These are phyloP conservation scores for Mormoops blainvillei DNA, from an alignment of 2,113 vertebrate species.

Conservation along the genomic window DNA sequence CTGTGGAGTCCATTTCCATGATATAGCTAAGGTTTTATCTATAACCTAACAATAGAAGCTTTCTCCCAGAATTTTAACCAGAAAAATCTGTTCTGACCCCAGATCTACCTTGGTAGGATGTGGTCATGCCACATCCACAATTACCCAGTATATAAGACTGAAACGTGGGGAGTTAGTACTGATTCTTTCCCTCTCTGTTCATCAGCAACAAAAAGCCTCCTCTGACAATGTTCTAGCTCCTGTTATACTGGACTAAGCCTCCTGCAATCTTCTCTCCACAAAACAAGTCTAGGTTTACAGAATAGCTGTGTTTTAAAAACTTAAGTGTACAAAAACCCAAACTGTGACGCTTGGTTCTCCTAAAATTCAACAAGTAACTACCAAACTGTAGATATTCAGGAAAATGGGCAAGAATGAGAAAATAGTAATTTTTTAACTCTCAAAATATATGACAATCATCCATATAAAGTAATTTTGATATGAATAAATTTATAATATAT, in stretches of 20 bases:
- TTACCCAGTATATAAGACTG: not conserved
- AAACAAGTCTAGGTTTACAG: not conserved
- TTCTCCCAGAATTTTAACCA: not conserved
- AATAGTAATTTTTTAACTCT: not conserved
- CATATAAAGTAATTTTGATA: not conserved
- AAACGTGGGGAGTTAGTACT: not conserved
- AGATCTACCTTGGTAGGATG: no score
- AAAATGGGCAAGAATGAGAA: not conserved
- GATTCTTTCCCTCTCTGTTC: not conserved
- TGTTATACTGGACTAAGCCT: not conserved
- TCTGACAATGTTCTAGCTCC: not conserved
- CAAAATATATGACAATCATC: not conserved
- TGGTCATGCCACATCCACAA: not conserved
- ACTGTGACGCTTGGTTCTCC: not conserved
- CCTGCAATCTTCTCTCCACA: not conserved
- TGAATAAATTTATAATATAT: not conserved
- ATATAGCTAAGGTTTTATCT: not conserved
- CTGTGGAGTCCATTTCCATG: not conserved
- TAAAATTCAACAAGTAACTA: conserved; percentile 3
- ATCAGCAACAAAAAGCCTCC: not conserved
- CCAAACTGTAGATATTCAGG: not conserved
- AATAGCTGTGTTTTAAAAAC: not conserved
- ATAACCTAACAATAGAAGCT: not conserved
- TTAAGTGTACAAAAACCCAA: not conserved
- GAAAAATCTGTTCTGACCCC: not conserved